Evolutionary conservation across 1,140 invertebrate genomes (phyloP).

Genomic region (Trachymyrmex cornetzi): DNA sequence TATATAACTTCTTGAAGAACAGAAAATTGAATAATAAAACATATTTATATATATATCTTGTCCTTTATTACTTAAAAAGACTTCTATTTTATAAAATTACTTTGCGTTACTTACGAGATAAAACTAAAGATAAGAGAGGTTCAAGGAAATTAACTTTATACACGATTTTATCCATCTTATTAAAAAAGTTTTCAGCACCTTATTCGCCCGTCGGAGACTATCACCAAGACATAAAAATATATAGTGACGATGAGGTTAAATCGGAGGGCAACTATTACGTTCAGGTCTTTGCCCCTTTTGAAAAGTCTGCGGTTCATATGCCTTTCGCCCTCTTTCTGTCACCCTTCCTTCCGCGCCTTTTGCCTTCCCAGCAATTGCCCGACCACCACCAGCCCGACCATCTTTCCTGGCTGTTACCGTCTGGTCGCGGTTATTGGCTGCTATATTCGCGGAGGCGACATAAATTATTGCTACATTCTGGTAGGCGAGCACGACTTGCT

Average conservation of each 20-base stretch:
- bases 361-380: not conserved
- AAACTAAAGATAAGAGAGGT: slow-evolving; percentile 3
- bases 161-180: slow-evolving; percentile 5
- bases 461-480: slow-evolving; percentile 66
- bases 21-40: slow-evolving; percentile 21
- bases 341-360: not conserved
- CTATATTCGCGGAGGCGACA: slow-evolving; percentile 62
- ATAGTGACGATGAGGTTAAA: slow-evolving; percentile 11
- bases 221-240: slow-evolving; percentile 1
- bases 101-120: not conserved
- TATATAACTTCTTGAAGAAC: not conserved
- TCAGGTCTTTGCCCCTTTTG: slow-evolving; percentile 12
- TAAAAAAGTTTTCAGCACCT: slow-evolving; percentile 40
- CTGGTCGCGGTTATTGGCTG: slow-evolving; percentile 65
- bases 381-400: not conserved
- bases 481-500: slow-evolving; percentile 9
- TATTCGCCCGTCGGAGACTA: not conserved
- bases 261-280: slow-evolving; percentile 21
- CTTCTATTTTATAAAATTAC: not conserved
- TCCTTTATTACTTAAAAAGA: not conserved
- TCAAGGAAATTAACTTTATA: slow-evolving; percentile 14
- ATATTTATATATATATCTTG: not conserved
- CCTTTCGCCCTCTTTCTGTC: not conserved
- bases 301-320: slow-evolving; percentile 16
- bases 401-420: slow-evolving; percentile 47